These are phyloP conservation scores for Vespertilio murinus DNA, from an alignment of 2,797 vertebrate species.

Conservation along the genomic window DNA sequence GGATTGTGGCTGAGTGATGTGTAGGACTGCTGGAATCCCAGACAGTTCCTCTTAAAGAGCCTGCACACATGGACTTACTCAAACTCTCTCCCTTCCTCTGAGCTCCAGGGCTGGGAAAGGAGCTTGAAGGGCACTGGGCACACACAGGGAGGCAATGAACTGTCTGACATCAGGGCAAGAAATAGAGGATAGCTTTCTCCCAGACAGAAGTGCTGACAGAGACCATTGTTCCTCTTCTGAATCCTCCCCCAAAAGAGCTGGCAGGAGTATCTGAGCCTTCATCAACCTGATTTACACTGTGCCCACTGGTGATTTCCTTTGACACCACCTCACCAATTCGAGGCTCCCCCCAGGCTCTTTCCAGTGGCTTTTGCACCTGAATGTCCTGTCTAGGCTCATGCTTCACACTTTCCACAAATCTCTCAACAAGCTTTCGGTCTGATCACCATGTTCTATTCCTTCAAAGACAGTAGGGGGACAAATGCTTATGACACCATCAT, in stretches of 20 bases:
- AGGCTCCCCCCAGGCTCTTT: not conserved
- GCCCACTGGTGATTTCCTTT: not conserved
- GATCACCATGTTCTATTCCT: too few relatives aligned
- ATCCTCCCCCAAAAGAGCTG: not conserved
- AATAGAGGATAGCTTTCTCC: not conserved
- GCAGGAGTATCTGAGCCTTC: not conserved
- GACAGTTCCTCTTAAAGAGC: not conserved
- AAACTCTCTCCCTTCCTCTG: not conserved
- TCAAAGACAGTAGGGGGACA: too few relatives aligned
- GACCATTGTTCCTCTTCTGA: not conserved
- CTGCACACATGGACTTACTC: not conserved
- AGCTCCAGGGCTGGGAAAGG: not conserved
- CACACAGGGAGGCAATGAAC: not conserved
- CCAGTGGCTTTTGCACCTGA: not conserved
- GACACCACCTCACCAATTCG: not conserved
- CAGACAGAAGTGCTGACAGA: not conserved
- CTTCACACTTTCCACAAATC: not conserved
- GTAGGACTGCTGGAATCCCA: not conserved
- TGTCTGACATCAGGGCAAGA: not conserved
- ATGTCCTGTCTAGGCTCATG: not conserved
- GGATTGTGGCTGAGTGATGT: not conserved
- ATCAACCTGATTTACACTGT: not conserved
- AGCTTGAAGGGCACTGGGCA: not conserved
- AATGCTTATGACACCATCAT: not conserved
- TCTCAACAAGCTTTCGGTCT: not conserved